These are phyloP conservation scores for Nerophis ophidion DNA, from an alignment of 2,113 vertebrate species.

Conservation along the genomic window DNA sequence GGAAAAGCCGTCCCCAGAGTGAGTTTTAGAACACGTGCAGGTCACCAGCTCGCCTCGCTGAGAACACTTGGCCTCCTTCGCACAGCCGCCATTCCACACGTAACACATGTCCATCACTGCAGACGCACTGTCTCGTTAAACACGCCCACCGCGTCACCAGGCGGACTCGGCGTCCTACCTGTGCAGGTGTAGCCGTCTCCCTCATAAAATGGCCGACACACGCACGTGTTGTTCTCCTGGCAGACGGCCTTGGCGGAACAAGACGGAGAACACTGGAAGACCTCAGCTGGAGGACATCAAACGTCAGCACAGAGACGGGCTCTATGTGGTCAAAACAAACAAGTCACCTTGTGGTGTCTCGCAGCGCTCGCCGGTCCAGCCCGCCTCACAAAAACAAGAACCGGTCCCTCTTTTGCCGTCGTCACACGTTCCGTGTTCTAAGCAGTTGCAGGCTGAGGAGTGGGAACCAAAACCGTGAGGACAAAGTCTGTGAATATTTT, in stretches of 20 bases:
- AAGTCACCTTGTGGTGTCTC: constrained; percentile 73
- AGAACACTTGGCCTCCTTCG: constrained; percentile 72
- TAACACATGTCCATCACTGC: constrained; percentile 80
- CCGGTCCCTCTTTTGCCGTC: constrained; percentile 78
- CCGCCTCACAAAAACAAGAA: constrained; percentile 79
- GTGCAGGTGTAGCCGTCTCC: constrained; percentile 86
- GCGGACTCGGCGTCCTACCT: constrained; percentile 62
- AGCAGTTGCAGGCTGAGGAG: constrained; percentile 81
- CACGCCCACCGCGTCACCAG: neutral
- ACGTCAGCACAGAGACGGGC: neutral
- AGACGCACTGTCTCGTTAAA: neutral
- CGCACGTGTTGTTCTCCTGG: constrained; percentile 79
- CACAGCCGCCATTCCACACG: constrained; percentile 85
- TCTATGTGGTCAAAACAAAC: too few species aligned
- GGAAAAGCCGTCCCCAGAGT: constrained; percentile 79
- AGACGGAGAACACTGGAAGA: constrained; percentile 69
- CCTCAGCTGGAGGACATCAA: constrained; percentile 19
- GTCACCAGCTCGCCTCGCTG: constrained; percentile 74
- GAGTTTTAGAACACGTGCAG: constrained; percentile 79
- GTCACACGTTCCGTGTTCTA: constrained; percentile 77
- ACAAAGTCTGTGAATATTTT: too few species aligned
- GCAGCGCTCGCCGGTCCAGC: constrained; percentile 83
- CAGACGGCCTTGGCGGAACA: constrained; percentile 82
- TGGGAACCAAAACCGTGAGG: too few species aligned
- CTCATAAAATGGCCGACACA: constrained; percentile 79